Conservation (phyloP, 2,888 invertebrate species). For the Mesorhabditis sp. region DNA sequence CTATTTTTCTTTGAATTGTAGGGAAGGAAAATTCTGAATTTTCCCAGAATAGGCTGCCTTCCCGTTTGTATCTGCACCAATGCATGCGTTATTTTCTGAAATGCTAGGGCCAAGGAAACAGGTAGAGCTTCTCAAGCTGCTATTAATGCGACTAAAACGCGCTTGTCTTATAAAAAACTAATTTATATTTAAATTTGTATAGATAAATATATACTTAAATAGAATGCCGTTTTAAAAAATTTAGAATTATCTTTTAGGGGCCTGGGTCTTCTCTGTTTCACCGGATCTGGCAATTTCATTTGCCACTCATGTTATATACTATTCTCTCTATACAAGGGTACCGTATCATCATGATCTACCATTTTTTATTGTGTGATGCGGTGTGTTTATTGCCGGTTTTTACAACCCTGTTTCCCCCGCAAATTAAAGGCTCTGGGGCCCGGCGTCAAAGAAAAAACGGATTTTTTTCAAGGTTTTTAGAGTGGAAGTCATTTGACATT, state of each 20-base stretch:
- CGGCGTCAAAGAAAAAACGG: no score
- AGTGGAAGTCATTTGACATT: not conserved
- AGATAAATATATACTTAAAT: no score
- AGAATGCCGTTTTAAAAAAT: no score
- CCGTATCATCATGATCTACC: slow-evolving; percentile 2
- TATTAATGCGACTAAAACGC: not conserved
- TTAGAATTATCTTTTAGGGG: not conserved
- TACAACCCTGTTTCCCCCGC: not conserved
- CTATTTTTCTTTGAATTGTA: not conserved
- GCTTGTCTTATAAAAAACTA: not conserved
- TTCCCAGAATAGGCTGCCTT: not conserved
- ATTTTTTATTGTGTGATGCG: not conserved
- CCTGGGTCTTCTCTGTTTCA: not conserved
- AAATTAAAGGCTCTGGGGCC: not conserved
- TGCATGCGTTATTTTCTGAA: slow-evolving; percentile 1
- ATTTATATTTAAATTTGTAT: no score
- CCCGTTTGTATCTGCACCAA: slow-evolving; percentile 1
- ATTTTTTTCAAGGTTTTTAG: not conserved
- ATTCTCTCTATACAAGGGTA: not conserved
- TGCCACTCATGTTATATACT: not conserved
- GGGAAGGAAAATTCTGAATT: not conserved
- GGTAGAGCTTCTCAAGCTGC: not conserved
- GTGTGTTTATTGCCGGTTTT: not conserved
- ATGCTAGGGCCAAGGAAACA: slow-evolving; percentile 2
- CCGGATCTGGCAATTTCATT: not conserved